Base-by-base conservation (phyloP, 2,113 vertebrate species). In the Oenanthe oenanthe region DNA sequence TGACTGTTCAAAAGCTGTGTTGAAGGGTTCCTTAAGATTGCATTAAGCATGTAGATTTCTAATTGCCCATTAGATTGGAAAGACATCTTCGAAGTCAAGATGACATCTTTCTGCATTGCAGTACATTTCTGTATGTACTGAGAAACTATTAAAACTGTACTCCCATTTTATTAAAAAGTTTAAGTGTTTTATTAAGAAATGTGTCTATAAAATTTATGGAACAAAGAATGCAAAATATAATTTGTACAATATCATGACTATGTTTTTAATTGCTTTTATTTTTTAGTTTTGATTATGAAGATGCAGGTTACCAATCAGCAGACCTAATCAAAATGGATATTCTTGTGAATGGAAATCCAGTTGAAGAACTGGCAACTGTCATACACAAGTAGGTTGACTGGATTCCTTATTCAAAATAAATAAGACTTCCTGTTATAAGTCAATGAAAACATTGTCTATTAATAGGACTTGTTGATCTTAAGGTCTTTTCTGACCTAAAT, bases 221-320 rank as follows among this genome's bases (percentile, higher is more conserved):
- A 66, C 32, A 58, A n/a, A 66, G 15, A 72, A 38, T 45, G 28
- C 7, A 68, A 15, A 60, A 54, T 42, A 8, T 12, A 73, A 32
- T 51, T 80, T 67, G 70, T 50, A 56, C 20, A 54, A 17, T 40
- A 36, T 36, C 11, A 28, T 62, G 20, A 29, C 32, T 79, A 42
- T 82, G 45, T 85, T 85, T 34, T 79, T 24, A 75, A 57, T 53
- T 72, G 20, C 34, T 17, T 92, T 66, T 73, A 5, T 58, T 70
- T 62, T 9, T 88, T 81, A 99, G 99, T 96, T 99, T 99, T 97
- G 99, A 99, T 97, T 99, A 99, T 66, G 99, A 99, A 97, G 99
- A 99, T 83, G 98, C 99, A 57, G 99, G 99, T 53, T 99, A 99
- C 95, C 98, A 99, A 96, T 16, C 98, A 25, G 99, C 99, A 85